Evolutionary conservation across 2,888 invertebrate genomes (phyloP).

Genomic region (Oithona nana): DNA sequence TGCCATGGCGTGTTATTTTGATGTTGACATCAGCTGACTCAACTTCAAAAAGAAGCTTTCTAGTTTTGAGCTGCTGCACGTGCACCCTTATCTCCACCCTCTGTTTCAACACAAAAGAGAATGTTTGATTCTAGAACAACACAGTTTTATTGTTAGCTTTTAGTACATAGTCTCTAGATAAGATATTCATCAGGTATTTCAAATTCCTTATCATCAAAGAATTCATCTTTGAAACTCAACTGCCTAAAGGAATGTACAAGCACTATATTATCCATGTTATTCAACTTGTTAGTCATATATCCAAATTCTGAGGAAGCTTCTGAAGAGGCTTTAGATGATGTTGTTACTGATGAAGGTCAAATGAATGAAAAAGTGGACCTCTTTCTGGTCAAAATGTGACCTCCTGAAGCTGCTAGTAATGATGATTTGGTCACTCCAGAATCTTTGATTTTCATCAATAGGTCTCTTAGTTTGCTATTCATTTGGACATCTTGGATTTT

Average conservation of each 20-base stretch:
- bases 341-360: no score
- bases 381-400: not conserved
- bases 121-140: no score
- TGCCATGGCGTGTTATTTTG: no score
- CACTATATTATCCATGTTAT: not conserved
- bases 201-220: not conserved
- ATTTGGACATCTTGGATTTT: not conserved
- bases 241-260: not conserved
- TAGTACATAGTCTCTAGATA: no score
- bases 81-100: no score
- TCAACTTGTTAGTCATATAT: not conserved
- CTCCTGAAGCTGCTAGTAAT: not conserved
- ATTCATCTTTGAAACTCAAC: not conserved
- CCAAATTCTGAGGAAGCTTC: not conserved
- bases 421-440: not conserved
- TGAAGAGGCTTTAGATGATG: no score
- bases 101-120: no score
- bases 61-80: no score
- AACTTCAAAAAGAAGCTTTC: no score
- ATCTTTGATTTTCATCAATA: not conserved
- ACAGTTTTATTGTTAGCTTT: no score
- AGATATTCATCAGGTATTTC: no score
- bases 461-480: not conserved
- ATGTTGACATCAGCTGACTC: no score
- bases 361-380: not conserved